Conservation (phyloP, 1,140 invertebrate species). For the Meloidogyne exigua region DNA sequence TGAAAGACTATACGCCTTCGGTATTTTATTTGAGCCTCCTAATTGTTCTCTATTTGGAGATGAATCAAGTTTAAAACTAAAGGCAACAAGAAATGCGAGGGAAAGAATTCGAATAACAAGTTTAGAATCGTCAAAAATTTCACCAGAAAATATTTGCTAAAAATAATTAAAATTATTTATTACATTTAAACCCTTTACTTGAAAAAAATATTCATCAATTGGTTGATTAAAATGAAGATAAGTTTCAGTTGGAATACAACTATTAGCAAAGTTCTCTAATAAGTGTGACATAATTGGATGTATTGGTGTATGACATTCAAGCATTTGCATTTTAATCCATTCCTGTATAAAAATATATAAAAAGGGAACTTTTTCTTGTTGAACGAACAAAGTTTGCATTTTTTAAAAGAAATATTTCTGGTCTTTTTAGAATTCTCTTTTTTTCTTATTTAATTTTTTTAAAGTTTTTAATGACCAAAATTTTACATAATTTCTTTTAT, state of each 20-base stretch:
- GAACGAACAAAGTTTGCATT: too few relatives aligned
- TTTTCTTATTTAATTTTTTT: too few relatives aligned
- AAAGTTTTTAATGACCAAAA: too few relatives aligned
- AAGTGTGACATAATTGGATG: constrained; percentile 40
- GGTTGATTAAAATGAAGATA: constrained; percentile 29
- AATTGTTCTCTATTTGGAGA: neutral
- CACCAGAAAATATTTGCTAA: constrained; percentile 42
- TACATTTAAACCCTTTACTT: constrained; percentile 12
- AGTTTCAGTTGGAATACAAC: constrained; percentile 38
- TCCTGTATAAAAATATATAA: constrained; percentile 29
- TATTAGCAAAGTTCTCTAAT: constrained; percentile 41
- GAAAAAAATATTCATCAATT: constrained; percentile 45
- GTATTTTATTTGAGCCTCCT: neutral
- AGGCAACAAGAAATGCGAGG: constrained; percentile 41
- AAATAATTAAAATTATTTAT: neutral
- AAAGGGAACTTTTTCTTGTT: too few relatives aligned
- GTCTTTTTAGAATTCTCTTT: too few relatives aligned
- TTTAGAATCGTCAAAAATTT: constrained; percentile 41
- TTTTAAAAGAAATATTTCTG: too few relatives aligned
- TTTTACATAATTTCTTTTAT: too few relatives aligned
- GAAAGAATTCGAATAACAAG: constrained; percentile 38
- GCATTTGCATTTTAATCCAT: constrained; percentile 44
- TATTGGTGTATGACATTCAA: constrained; percentile 37
- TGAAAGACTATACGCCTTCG: constrained; percentile 38
- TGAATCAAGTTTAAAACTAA: constrained; percentile 42